phyloP scores from a whole-genome alignment of 2,888 invertebrate genomes.

The Hemithea aestivaria region DNA sequence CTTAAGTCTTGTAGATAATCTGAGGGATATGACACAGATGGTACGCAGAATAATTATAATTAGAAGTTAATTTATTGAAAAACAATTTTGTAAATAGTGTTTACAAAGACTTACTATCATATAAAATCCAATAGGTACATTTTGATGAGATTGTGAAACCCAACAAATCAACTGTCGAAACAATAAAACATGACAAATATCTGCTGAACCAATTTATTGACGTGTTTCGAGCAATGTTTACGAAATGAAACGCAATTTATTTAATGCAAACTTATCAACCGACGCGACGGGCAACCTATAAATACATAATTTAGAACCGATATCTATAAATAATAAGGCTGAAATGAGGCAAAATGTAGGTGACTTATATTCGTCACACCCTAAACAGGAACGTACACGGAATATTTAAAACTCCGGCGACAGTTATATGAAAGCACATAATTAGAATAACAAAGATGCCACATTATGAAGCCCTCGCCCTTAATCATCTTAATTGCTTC shows the following conservation, averaged over 20 bases:
- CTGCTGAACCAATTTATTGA: background rate
- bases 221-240: background rate
- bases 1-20: no score
- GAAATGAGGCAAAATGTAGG: no score
- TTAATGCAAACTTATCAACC: constrained; percentile 5
- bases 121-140: constrained; percentile 1
- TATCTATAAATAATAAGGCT: background rate
- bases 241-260: constrained; percentile 9
- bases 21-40: no score
- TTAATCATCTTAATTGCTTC: constrained; percentile 21
- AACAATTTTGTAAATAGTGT: no score
- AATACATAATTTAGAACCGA: constrained; percentile 4
- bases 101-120: background rate
- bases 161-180: constrained; percentile 8
- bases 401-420: background rate
- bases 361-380: no score
- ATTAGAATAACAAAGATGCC: constrained; percentile 13
- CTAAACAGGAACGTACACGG: no score
- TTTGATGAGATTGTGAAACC: constrained; percentile 1
- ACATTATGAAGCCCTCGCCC: constrained; percentile 9
- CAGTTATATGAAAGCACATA: constrained; percentile 7
- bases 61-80: no score
- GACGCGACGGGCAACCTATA: constrained; percentile 4
- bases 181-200: constrained; percentile 12
- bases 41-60: no score